These are phyloP conservation scores for Amblyjoppa fuscipennis DNA, from an alignment of 2,888 invertebrate genomes.

Conservation along the genomic window DNA sequence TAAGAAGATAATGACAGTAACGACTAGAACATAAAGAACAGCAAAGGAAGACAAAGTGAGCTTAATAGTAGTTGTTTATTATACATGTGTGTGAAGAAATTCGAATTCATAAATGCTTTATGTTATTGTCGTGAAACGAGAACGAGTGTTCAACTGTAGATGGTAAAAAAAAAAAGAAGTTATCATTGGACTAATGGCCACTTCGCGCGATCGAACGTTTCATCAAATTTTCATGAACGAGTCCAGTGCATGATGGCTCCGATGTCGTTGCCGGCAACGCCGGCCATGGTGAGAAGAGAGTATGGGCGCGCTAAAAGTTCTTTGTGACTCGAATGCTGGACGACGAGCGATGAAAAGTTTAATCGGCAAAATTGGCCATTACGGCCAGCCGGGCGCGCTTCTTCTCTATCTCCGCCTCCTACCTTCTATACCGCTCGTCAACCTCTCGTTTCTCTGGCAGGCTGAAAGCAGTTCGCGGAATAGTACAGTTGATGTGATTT, in stretches of 20 bases:
- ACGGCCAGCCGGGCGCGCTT: conserved; percentile 35
- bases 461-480: conserved; percentile 2
- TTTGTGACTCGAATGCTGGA: conserved; percentile 51
- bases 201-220: conserved; percentile 63
- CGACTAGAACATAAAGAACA: too few relatives aligned
- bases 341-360: conserved; percentile 62
- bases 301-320: conserved; percentile 52
- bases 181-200: conserved; percentile 65
- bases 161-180: conserved; percentile 20
- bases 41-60: too few relatives aligned
- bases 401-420: conserved; percentile 23
- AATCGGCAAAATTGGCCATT: conserved; percentile 66
- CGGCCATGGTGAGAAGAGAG: conserved; percentile 39
- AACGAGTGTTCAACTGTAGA: conserved; percentile 27
- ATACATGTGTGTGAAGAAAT: conserved; percentile 18
- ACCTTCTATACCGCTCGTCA: conserved; percentile 11
- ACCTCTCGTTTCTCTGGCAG: conserved; percentile 21
- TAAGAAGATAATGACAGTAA: too few relatives aligned
- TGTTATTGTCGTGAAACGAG: conserved; percentile 48
- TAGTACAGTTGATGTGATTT: conserved; percentile 25
- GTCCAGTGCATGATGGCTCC: conserved; percentile 33
- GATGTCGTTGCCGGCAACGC: conserved; percentile 42
- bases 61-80: background rate
- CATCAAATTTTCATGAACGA: conserved; percentile 66
- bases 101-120: conserved; percentile 24